Base-by-base conservation (phyloP, 1,140 invertebrate genomes). In the Ceratosolen fusciceps region DNA sequence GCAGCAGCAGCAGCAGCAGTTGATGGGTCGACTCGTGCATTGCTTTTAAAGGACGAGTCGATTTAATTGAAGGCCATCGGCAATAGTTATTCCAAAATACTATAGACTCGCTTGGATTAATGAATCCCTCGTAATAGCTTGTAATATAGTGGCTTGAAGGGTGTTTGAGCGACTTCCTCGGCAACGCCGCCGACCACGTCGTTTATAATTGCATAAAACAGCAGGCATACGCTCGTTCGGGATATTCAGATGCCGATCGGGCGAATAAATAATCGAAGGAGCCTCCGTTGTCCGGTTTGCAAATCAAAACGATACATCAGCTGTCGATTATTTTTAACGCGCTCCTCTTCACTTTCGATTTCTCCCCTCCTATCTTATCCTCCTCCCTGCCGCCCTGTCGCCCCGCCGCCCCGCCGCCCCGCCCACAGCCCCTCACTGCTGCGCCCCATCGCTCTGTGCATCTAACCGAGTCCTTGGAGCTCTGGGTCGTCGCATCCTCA, bases 401-500 rank as follows among this genome's bases (percentile, higher is more conserved):
- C 12, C 1, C 29, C 12, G 1, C 12, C 58, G 3, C 29, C 1
- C 31, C 60, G 21, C 19, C 14, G 16, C 8, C 2, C 31, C 31
- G 7, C 58, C 4, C 43, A 47, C 43, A 47, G 7, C 7, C 43
- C 16, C 43, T 47, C 43, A 9, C 16, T 47, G 16, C 16, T 21
- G 10, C 19, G 10, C 49, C 21, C 49, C 49, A 14, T 52, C 21
- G 10, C 5, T 52, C 14, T 19, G 5, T 52, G 3, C 10, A 52
- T 21, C 21, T 52, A 19, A 16, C 16, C 16, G 43, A 16, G 16
- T 52, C 21, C 10, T 16, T 21, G 9, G 49, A 8, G 49, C 14
- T 21, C 3, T 19, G 49, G 16, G 43, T 47, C 7, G 60, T 65
- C 34, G 74, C 79, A 52, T 78, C 84, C 84, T 77, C 83, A 84